Evolutionary conservation across 2,888 invertebrate species (phyloP).

Genomic region (Griposia aprilina): DNA sequence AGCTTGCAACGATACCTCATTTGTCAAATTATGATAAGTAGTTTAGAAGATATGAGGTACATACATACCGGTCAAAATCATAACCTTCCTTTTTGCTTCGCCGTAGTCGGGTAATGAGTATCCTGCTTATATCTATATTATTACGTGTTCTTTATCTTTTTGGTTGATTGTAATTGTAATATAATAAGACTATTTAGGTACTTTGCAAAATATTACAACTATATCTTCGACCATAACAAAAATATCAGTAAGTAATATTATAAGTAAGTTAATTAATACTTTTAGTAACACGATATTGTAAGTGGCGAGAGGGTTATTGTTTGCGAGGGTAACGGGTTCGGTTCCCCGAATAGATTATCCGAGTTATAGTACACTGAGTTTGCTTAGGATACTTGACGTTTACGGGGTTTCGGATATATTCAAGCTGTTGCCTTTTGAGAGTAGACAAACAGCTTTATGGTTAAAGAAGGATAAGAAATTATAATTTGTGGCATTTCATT

Average conservation of each 20-base stretch:
- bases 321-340: conserved; percentile 74
- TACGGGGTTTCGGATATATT: conserved; percentile 59
- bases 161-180: not conserved
- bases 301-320: conserved; percentile 73
- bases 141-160: not conserved
- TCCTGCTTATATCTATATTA: not conserved
- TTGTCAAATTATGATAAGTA: too few species aligned
- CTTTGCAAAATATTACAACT: conserved; percentile 3
- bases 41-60: too few species aligned
- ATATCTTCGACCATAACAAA: conserved; percentile 7
- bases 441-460: conserved; percentile 48
- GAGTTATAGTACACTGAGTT: conserved; percentile 64
- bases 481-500: conserved; percentile 25
- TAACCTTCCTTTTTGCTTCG: too few species aligned
- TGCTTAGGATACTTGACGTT: conserved; percentile 66
- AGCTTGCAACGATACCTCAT: too few species aligned
- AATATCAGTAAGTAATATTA: conserved; percentile 47
- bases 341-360: conserved; percentile 69
- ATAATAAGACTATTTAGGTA: not conserved
- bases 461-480: conserved; percentile 28
- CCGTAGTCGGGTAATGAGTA: not conserved
- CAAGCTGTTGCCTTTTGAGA: conserved; percentile 55
- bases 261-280: conserved; percentile 76
- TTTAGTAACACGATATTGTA: conserved; percentile 75
- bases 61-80: too few species aligned